phyloP scores from a whole-genome alignment of 2,113 vertebrate genomes.

The Epinephelus moara region DNA sequence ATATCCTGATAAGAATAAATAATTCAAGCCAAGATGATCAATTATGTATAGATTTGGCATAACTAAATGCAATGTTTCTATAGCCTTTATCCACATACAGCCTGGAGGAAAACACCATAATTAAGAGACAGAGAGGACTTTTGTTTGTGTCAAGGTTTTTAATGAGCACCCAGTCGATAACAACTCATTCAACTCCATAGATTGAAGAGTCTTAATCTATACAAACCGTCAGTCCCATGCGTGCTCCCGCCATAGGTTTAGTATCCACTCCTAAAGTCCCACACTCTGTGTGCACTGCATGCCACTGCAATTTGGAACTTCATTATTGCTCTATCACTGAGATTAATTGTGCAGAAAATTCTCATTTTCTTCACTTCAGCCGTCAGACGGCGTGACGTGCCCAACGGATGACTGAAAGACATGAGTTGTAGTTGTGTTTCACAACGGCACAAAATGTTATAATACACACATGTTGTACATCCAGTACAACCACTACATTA shows the following conservation, averaged over 20 bases:
- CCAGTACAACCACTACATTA: neutral
- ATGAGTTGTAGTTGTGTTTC: neutral
- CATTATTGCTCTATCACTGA: slow-evolving; percentile 69
- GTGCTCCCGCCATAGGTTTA: slow-evolving; percentile 17
- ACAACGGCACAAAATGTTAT: neutral
- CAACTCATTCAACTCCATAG: slow-evolving; percentile 64
- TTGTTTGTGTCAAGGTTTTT: slow-evolving; percentile 59
- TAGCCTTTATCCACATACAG: slow-evolving; percentile 56
- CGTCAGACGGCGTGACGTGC: slow-evolving; percentile 61
- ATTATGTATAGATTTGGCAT: slow-evolving; percentile 78
- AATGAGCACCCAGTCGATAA: slow-evolving; percentile 53
- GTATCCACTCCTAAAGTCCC: slow-evolving; percentile 50
- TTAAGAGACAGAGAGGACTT: slow-evolving; percentile 60
- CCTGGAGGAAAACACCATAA: slow-evolving; percentile 57
- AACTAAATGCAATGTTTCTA: slow-evolving; percentile 73
- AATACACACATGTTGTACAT: neutral
- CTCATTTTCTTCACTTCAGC: slow-evolving; percentile 66
- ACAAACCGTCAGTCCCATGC: neutral
- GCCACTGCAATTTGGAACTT: slow-evolving; percentile 65
- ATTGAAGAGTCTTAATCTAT: slow-evolving; percentile 55
- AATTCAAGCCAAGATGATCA: slow-evolving; percentile 73
- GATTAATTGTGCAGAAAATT: slow-evolving; percentile 80
- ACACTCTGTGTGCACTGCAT: slow-evolving; percentile 15
- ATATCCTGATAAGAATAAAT: slow-evolving; percentile 73
- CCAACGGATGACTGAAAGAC: slow-evolving; percentile 48